Conservation (phyloP, 2,113 vertebrate genomes). For the Gavia stellata region DNA sequence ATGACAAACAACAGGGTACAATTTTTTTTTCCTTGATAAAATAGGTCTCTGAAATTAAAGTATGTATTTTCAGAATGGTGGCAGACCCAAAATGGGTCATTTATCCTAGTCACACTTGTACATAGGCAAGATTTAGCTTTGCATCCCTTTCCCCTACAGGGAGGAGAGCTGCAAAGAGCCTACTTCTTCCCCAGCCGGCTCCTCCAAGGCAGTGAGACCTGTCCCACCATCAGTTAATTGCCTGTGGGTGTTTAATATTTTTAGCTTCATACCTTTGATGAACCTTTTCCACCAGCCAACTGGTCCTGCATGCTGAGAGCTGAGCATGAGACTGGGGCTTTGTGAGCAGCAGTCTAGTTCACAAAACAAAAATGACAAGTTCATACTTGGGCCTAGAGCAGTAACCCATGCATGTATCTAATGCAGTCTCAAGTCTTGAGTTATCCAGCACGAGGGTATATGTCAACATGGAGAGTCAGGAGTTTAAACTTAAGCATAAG, state of each 20-base stretch:
- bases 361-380: neutral
- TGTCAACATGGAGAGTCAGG: neutral
- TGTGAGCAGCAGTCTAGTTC: neutral
- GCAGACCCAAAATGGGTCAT: neutral
- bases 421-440: neutral
- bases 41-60: neutral
- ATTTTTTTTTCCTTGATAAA: neutral
- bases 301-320: neutral
- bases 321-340: neutral
- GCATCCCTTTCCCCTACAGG: too few relatives aligned
- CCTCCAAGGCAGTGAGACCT: neutral
- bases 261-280: neutral
- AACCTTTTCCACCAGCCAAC: neutral
- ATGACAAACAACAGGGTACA: neutral
- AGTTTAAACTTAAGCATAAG: neutral
- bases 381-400: neutral
- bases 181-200: neutral
- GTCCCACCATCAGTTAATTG: neutral
- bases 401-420: neutral
- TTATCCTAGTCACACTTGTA: neutral
- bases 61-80: neutral
- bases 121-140: neutral
- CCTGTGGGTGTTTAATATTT: neutral
- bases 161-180: neutral
- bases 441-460: neutral